Conservation (phyloP, 35 echinoderm and acorn worm species). For the Ophioderma brevispina region DNA sequence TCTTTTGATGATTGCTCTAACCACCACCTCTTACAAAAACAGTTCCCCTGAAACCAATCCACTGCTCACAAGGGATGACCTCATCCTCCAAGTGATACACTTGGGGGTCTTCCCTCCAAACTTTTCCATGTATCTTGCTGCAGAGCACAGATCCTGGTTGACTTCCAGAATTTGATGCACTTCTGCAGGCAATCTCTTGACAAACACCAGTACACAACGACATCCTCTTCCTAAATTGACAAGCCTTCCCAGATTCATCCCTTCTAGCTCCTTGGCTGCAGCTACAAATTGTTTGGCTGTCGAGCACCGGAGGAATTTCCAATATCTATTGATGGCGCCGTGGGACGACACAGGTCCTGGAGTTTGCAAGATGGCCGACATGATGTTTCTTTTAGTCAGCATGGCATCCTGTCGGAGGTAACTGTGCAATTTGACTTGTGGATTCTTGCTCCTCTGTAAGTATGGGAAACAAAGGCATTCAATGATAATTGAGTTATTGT, state of each 20-base stretch:
- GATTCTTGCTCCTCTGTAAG: too few species aligned
- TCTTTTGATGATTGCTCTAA: background rate
- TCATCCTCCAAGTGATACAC: background rate
- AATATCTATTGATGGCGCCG: background rate
- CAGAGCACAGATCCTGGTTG: background rate
- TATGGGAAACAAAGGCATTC: too few species aligned
- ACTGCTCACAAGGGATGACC: background rate
- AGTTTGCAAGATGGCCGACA: background rate
- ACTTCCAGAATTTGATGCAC: background rate
- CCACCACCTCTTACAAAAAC: background rate
- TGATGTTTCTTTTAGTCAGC: background rate
- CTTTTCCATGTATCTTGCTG: background rate
- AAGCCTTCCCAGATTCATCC: background rate
- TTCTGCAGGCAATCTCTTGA: background rate
- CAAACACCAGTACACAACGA: too few species aligned
- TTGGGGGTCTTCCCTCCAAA: background rate
- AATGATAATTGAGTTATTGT: too few species aligned
- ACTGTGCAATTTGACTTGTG: too few species aligned
- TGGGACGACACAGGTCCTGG: background rate
- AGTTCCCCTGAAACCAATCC: background rate
- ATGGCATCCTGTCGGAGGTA: too few species aligned
- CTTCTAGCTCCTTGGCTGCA: background rate
- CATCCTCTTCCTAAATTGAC: background rate
- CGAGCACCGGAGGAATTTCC: background rate
- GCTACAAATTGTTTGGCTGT: background rate